Base-by-base conservation (phyloP, 2,113 vertebrate genomes). In the Antigone vipio region DNA sequence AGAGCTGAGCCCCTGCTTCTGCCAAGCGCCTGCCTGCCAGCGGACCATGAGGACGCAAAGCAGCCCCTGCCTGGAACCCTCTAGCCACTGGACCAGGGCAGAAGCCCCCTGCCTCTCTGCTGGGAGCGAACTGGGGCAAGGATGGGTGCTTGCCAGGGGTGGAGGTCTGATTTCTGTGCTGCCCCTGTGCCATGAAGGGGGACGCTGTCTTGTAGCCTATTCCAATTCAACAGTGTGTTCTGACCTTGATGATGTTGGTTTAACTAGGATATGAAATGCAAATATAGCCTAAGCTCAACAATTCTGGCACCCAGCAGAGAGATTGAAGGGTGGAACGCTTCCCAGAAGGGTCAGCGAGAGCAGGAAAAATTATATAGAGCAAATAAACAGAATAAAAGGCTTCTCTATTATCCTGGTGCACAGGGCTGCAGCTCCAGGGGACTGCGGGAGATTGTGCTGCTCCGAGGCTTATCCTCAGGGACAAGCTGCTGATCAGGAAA, bases 201-300 rank as follows among this genome's bases (percentile, higher is more conserved):
- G 30, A 42, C 30, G 60, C 83, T 68, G 34, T 2, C 81, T 49
- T 23, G 38, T 15, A 74, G 73, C 60, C 59, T 34, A 3, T 68
- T 94, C 80, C 76, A 12, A 12, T 95, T 47, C 77, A 68, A 66
- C 87, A 69, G 47, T 20, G 50, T 17, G 82, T 67, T 72, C 89
- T 96, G 93, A 94, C 97, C 95, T 97, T 95, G 92, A 52, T 87
- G 91, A 17, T 94, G 93, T 93, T 89, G 86, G 80, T 95, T 97
- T 96, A 93, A 96, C 92, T 81, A 89, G 91, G 80, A 93, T 95
- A 85, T 91, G 94, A 95, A 97, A 97, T 97, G 96, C 95, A 97
- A 97, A 97, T 97, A 92, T 4, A 89, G 84, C 84, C 77, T 77
- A 74, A 92, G 68, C 91, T 78, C 58, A 73, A 90, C 88, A 85